Evolutionary conservation across 2,797 vertebrate genomes (phyloP).

Genomic region (Scolopax bukidnonensis): DNA sequence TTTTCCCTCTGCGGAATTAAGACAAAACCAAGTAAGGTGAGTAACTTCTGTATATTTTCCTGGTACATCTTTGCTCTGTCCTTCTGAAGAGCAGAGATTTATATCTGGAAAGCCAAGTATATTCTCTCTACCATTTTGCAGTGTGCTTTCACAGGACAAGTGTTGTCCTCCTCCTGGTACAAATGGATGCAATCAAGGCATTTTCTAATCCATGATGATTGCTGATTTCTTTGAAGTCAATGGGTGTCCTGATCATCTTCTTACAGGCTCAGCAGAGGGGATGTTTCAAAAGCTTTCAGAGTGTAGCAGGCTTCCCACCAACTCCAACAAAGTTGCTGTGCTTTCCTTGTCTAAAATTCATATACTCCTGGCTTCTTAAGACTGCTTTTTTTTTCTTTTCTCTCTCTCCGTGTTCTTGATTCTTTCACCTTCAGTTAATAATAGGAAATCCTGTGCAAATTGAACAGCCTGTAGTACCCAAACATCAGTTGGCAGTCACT

Average conservation of each 20-base stretch:
- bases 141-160: neutral
- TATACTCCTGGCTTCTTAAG: neutral
- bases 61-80: neutral
- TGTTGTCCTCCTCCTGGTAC: neutral
- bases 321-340: neutral
- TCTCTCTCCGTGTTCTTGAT: neutral
- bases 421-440: neutral
- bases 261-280: neutral
- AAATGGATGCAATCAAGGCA: neutral
- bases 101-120: neutral
- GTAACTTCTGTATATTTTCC: neutral
- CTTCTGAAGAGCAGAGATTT: neutral
- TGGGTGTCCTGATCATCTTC: conserved; percentile 17
- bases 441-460: neutral
- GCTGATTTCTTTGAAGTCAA: conserved; percentile 16
- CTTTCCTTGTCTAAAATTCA: conserved; percentile 30
- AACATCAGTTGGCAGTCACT: neutral
- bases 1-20: neutral
- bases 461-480: neutral
- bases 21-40: neutral
- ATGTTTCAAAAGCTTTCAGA: conserved; percentile 31
- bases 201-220: neutral
- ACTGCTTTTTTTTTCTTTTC: neutral
- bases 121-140: neutral
- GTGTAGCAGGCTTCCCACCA: neutral